Evolutionary conservation across 2,797 vertebrate species (phyloP).

Genomic region (Merluccius polli): DNA sequence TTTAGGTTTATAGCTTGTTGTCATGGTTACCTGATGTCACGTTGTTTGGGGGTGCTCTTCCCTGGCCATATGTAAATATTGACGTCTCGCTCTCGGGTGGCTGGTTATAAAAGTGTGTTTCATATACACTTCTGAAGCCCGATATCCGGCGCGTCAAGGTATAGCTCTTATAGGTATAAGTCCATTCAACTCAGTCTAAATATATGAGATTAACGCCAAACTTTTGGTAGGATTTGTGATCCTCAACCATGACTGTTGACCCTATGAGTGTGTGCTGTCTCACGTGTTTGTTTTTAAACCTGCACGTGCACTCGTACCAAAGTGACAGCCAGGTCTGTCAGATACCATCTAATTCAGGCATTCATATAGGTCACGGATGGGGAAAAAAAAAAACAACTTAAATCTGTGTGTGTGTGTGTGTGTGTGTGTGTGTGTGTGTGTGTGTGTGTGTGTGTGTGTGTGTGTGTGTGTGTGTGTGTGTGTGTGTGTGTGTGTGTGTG

Average conservation of each 20-base stretch:
- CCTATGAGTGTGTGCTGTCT: constrained; percentile 5
- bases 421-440: constrained; percentile 28
- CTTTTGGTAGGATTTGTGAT: constrained; percentile 38
- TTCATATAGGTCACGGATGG: constrained; percentile 36
- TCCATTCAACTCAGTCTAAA: constrained; percentile 25
- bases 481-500: constrained; percentile 30
- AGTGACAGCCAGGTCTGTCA: constrained; percentile 36
- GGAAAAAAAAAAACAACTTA: constrained; percentile 36
- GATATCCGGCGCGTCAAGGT: constrained; percentile 3
- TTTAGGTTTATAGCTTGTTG: constrained; percentile 51
- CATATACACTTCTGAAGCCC: constrained; percentile 32
- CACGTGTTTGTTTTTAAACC: not conserved
- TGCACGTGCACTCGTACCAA: constrained; percentile 1
- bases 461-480: constrained; percentile 17
- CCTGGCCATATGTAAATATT: constrained; percentile 63
- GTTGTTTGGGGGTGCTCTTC: constrained; percentile 28
- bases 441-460: constrained; percentile 18
- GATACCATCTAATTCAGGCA: constrained; percentile 23
- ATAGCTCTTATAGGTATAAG: constrained; percentile 31
- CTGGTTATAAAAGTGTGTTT: constrained; percentile 35
- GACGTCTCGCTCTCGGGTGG: constrained; percentile 34
- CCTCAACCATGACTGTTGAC: constrained; percentile 16
- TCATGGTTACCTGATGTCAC: constrained; percentile 73
- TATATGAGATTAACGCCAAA: constrained; percentile 30
- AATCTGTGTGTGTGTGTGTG: constrained; percentile 9